Evolutionary conservation across 2,888 invertebrate genomes (phyloP), one percentile per base, ranked within the genome.

Genomic region (Lepidonotus clava): DNA sequence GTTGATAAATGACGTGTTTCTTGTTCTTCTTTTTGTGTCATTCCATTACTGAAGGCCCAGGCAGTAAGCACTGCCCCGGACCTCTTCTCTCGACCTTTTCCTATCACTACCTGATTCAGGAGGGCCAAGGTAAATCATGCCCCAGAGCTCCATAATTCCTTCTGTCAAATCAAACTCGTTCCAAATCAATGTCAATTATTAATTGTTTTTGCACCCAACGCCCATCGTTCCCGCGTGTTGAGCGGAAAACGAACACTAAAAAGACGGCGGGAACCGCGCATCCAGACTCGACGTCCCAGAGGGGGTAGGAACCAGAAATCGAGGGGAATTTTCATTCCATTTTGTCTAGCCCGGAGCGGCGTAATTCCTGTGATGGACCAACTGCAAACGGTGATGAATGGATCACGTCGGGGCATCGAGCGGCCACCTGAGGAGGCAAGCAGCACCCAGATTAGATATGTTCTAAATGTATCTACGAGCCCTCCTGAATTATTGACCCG

Each of bases 1-100:
- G 38, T 71, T 71, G 71, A 71, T 71, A 71, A 71, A 71, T 46
- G 11, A 61, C 24, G 14, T 56, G 61, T 61, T 61, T 61, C 61
- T 11, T 61, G 24, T 24, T 61, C 24, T 28, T 11, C n/a, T 61
- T 28, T 34, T 34, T 71, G 36, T n/a, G n/a, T n/a, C n/a, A n/a
- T n/a, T n/a, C n/a, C n/a, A n/a, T n/a, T n/a, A n/a, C n/a, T n/a
- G n/a, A n/a, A n/a, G n/a, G n/a, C n/a, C n/a, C n/a, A n/a, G n/a
- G n/a, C n/a, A n/a, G n/a, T n/a, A n/a, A n/a, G n/a, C n/a, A n/a
- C n/a, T n/a, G n/a, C 46, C 46, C 18, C 46, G 8, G 8, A 8
- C 46, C 46, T 46, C 8, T 46, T 18, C 8, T 46, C 18, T 18
- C 18, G 46, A 8, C 46, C 46, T 46, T 46, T 46, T 46, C 46